Evolutionary conservation across 2,888 invertebrate genomes (phyloP), one percentile per base, ranked within the genome.

Genomic region (Smittia sp.): DNA sequence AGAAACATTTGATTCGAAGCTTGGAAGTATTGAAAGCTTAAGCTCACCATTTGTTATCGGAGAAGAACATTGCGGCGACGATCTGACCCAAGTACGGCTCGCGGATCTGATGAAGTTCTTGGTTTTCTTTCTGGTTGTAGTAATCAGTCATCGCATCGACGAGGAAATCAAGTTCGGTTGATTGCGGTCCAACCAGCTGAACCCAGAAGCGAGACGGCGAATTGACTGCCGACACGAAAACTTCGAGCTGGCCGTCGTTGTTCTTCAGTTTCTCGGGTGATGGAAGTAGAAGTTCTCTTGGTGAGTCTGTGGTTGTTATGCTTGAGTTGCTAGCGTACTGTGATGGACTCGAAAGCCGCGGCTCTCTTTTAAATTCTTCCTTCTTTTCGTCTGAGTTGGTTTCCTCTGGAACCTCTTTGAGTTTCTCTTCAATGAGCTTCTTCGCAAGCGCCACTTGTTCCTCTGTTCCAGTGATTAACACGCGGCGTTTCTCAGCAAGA

Each of bases 141-240:
- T 91, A 94, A 2, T 87, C 87, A 0, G 93, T 93, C 94, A 96
- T 95, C 74, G 89, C 86, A 4, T 88, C 86, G 3, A 93, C 91
- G 38, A 96, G 83, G 67, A 89, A 86, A 80, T 96, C 93, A 15
- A 96, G 83, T 79, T 91, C 88, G 6, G 88, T 85, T 0, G 91
- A 89, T 77, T 88, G 88, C 0, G 90, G 86, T 0, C 92, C 91
- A 73, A 90, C 87, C 75, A 93, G 86, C 84, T 96, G 96, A 9
- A 96, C 86, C 93, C 94, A 96, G 83, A 96, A 96, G 75, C 87
- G 85, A 0, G 86, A 84, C 0, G 95, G 95, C 27, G 89, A 89
- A 13, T 90, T 90, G 75, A 93, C 88, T 0, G 94, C 93, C 0
- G 94, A 93, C 1, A 96, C 91, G 82, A 91, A 95, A 15, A 95